Conservation (phyloP, 2,797 vertebrate genomes). For the Chanos chanos region DNA sequence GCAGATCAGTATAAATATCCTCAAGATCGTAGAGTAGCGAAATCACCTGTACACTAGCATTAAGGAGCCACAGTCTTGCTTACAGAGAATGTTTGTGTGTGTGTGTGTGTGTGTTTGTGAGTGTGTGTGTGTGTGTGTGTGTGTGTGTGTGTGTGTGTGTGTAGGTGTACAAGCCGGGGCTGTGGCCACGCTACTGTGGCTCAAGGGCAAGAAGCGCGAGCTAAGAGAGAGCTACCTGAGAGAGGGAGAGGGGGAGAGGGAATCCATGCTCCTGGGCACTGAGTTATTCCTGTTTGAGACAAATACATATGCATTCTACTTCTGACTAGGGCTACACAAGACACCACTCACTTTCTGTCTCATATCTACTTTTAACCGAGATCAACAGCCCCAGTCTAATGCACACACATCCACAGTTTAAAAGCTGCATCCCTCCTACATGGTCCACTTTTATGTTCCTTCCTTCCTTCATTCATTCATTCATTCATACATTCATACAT, state of each 20-base stretch:
- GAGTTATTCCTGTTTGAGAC: slow-evolving; percentile 80
- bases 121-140: background rate
- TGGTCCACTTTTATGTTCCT: no score
- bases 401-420: slow-evolving; percentile 1
- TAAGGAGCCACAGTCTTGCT: no score
- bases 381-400: background rate
- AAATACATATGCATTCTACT: slow-evolving; percentile 64
- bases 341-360: no score
- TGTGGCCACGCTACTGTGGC: background rate
- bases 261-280: slow-evolving; percentile 66
- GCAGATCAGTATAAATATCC: background rate
- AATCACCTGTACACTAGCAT: no score
- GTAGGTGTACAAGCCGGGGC: slow-evolving; percentile 5
- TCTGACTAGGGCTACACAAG: no score
- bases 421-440: no score
- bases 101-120: background rate
- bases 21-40: no score
- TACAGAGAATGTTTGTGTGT: background rate
- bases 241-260: slow-evolving; percentile 59
- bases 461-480: no score
- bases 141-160: background rate
- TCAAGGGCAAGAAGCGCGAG: slow-evolving; percentile 39
- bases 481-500: no score
- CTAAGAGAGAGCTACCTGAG: slow-evolving; percentile 65
- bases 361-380: slow-evolving; percentile 24